These are phyloP conservation scores for Blastobasis adustella DNA, from an alignment of 2,888 invertebrate species.

Conservation along the genomic window DNA sequence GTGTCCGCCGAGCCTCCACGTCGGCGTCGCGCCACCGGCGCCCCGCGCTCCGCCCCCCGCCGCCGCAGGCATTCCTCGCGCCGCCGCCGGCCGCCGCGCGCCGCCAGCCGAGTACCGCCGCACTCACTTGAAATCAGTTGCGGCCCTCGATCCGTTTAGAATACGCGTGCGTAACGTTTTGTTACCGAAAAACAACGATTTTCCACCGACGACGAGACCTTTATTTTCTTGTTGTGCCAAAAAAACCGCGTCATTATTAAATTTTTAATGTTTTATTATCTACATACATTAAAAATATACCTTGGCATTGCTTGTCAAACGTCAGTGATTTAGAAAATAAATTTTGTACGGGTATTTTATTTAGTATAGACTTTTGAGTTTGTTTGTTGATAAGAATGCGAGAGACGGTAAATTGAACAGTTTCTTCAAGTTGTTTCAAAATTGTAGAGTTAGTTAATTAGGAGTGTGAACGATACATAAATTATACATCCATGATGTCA, in stretches of 20 bases:
- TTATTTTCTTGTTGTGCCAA: too few relatives aligned
- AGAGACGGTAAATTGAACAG: slow-evolving; percentile 9
- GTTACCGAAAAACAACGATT: slow-evolving; percentile 5
- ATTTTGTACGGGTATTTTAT: neutral
- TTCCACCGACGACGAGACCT: neutral
- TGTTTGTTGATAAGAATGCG: slow-evolving; percentile 14
- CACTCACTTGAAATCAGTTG: slow-evolving; percentile 23
- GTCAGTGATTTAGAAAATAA: neutral
- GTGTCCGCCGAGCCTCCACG: slow-evolving; percentile 70
- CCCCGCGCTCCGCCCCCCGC: slow-evolving; percentile 31
- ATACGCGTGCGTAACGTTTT: slow-evolving; percentile 22
- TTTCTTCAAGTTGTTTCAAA: neutral
- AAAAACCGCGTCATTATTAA: too few relatives aligned
- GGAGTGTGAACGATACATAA: neutral
- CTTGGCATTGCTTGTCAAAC: slow-evolving; percentile 5
- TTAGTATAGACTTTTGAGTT: neutral
- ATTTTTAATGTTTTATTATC: too few relatives aligned
- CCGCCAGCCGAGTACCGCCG: neutral
- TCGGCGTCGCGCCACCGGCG: slow-evolving; percentile 64
- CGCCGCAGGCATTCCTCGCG: slow-evolving; percentile 39
- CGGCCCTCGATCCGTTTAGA: slow-evolving; percentile 26
- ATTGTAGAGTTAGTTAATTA: slow-evolving; percentile 10
- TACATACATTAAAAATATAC: slow-evolving; percentile 3
- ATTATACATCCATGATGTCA: slow-evolving; percentile 29
- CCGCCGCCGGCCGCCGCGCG: slow-evolving; percentile 23